Percentiles rank a stretch among this genome's conserved stretches.
Conservation (phyloP, 2,797 vertebrate species). For the Ctenopoma kingsleyae region DNA sequence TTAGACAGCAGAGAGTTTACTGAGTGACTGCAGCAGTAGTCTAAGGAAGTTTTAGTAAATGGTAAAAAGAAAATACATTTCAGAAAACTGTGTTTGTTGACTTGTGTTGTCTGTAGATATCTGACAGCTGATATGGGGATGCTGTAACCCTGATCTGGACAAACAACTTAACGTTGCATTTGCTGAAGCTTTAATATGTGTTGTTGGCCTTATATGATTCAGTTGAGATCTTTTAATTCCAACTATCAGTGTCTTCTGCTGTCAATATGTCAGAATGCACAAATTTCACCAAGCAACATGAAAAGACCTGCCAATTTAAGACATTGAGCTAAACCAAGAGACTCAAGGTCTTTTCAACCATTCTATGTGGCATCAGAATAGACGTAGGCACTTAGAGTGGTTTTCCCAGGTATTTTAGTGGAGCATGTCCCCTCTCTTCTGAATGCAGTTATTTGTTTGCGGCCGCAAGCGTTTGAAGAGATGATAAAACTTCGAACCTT, state of each 20-base stretch:
- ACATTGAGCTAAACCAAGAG: slow-evolving; percentile 10
- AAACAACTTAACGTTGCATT: background rate
- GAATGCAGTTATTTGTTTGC: slow-evolving; percentile 16
- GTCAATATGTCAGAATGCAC: background rate
- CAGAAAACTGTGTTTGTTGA: background rate
- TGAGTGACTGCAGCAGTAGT: slow-evolving; percentile 48
- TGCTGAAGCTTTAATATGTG: background rate
- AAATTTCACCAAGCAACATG: background rate
- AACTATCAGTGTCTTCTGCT: background rate
- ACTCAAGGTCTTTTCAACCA: slow-evolving; percentile 22
- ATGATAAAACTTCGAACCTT: slow-evolving; percentile 27
- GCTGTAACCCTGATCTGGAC: background rate
- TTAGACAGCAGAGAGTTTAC: slow-evolving; percentile 61
- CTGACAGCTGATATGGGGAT: slow-evolving; percentile 10
- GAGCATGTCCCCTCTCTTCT: slow-evolving; percentile 13
- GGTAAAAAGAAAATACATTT: slow-evolving; percentile 5
- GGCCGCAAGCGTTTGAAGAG: background rate
- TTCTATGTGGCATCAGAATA: slow-evolving; percentile 26
- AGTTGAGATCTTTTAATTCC: background rate
- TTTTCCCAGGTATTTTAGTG: slow-evolving; percentile 19
- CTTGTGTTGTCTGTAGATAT: background rate
- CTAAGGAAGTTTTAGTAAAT: slow-evolving; percentile 56
- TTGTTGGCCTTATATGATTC: background rate
- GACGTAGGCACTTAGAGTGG: slow-evolving; percentile 24
- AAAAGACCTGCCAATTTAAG: slow-evolving; percentile 12